Base-by-base conservation (phyloP, 2,113 vertebrate species). In the Electrona antarctica region DNA sequence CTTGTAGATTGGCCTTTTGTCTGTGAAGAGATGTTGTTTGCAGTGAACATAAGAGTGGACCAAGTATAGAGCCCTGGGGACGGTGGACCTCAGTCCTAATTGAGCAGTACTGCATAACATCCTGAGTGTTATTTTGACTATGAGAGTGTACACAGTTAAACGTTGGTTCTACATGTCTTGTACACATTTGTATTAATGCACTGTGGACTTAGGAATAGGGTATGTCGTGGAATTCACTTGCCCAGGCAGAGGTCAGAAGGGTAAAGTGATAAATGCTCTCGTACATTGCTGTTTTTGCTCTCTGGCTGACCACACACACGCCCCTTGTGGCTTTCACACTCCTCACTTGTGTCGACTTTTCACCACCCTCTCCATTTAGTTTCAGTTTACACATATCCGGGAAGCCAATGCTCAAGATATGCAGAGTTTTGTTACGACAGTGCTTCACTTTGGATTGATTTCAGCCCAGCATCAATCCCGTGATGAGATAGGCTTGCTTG, bases 251-350 rank as follows among this genome's bases (percentile, higher is more conserved):
- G 52, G 66, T 86, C 70, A 74, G 41, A 71, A 0, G 46, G 28
- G 56, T 57, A 69, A 75, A 74, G 77, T 79, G 75, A 76, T 71
- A 69, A 81, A 87, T 63, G 3, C 11, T 7, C 47, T 48, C 13
- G 21, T 57, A 14, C 71, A 62, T 6, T 67, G 69, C 9, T 7
- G 60, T 76, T 71, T 66, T 47, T 76, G 65, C 77, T 80, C 73
- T 67, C 50, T 62, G 15, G 47, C 59, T 62, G n/a, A 82, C 64
- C 8, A 9, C 33, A 41, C 33, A 41, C n/a, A n/a, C 58, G 50
- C 47, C 45, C 71, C 62, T 73, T 73, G 57, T 71, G 64, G 73
- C 64, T 81, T 77, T 71, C 62, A 52, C 49, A 56, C 13, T 50
- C 33, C 12, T 50, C 46, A 46, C 8, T 21, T 61, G 13, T 58